Conservation (phyloP, 1,140 invertebrate species). For the Drosophila yakuba region DNA sequence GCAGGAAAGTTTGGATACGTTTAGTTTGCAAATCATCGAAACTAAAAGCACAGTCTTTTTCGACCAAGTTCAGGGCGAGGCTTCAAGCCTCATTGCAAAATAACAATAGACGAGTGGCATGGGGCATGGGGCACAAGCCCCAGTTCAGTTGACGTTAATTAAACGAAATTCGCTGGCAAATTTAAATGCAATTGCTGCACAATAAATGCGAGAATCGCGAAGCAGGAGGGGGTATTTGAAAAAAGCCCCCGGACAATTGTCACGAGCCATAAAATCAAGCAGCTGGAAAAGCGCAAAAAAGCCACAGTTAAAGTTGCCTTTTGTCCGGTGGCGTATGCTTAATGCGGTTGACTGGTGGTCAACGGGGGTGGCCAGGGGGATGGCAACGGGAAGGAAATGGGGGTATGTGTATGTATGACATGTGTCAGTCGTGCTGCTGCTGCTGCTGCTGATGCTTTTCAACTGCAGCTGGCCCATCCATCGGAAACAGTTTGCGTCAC, state of each 20-base stretch:
- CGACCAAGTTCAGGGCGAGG: conserved; percentile 32
- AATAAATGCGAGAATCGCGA: conserved; percentile 49
- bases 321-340: conserved; percentile 66
- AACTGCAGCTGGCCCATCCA: conserved; percentile 38
- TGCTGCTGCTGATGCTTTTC: conserved; percentile 17
- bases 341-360: conserved; percentile 22
- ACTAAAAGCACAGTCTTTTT: background rate
- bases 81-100: conserved; percentile 65
- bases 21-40: conserved; percentile 33
- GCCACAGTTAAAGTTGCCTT: conserved; percentile 26
- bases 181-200: conserved; percentile 80
- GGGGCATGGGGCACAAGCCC: conserved; percentile 30
- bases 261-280: conserved; percentile 80
- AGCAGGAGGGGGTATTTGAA: background rate
- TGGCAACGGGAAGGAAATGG: background rate
- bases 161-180: conserved; percentile 77
- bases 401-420: conserved; percentile 25
- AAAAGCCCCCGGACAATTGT: conserved; percentile 64
- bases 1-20: conserved; percentile 28
- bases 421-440: conserved; percentile 53
- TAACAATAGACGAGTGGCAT: conserved; percentile 44
- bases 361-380: background rate
- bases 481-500: conserved; percentile 60
- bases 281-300: conserved; percentile 36
- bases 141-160: conserved; percentile 65